phyloP scores from a whole-genome alignment of 2,888 invertebrate genomes.

The Thera britannica region DNA sequence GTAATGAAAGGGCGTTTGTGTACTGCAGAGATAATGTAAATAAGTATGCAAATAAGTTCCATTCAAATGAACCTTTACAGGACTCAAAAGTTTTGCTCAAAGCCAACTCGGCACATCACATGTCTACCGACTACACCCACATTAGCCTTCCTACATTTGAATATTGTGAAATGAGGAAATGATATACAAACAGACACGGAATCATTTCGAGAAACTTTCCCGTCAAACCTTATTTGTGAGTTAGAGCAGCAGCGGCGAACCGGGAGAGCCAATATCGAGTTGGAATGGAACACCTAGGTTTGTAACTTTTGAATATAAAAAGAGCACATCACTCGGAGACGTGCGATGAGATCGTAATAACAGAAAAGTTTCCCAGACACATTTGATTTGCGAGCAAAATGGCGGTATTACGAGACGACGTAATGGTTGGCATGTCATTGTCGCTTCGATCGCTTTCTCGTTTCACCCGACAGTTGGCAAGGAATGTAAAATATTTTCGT shows the following conservation, averaged over 20 bases:
- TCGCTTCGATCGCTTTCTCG: constrained; percentile 48
- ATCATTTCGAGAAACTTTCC: constrained; percentile 63
- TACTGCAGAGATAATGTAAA: constrained; percentile 84
- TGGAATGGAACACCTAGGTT: constrained; percentile 37
- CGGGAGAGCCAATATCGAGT: constrained; percentile 46
- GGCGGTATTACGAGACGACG: constrained; percentile 31
- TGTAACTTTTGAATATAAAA: constrained; percentile 37
- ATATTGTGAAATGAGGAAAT: constrained; percentile 69
- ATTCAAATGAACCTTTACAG: constrained; percentile 81
- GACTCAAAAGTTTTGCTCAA: constrained; percentile 77
- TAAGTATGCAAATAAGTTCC: constrained; percentile 84
- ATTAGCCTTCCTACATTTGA: constrained; percentile 52
- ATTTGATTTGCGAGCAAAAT: constrained; percentile 38
- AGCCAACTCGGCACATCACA: constrained; percentile 59
- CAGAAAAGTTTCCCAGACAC: constrained; percentile 30
- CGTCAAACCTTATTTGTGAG: constrained; percentile 63
- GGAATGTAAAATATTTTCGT: constrained; percentile 71
- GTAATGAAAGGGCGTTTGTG: constrained; percentile 84
- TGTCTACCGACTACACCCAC: constrained; percentile 31
- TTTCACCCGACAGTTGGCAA: constrained; percentile 54
- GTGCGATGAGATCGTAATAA: constrained; percentile 23
- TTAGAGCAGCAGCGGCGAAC: constrained; percentile 53
- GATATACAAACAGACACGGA: constrained; percentile 66
- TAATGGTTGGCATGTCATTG: constrained; percentile 45
- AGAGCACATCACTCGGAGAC: constrained; percentile 25